Evolutionary conservation across 2,888 invertebrate genomes (phyloP), one percentile per base, ranked within the genome.

Genomic region (Melieria omissa): DNA sequence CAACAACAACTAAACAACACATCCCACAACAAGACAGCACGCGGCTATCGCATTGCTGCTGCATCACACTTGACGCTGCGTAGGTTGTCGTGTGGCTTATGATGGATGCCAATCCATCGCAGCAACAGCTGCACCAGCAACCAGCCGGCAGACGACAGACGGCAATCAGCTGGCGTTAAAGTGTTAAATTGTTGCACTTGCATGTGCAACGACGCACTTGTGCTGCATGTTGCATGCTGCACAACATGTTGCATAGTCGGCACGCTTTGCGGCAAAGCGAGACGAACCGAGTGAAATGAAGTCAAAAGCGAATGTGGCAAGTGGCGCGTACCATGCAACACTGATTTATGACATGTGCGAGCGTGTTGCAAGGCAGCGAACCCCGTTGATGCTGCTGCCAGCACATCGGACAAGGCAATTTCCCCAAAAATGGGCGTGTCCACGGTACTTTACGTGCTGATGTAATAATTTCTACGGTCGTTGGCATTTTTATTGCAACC

Each of bases 101-200:
- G 71, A 73, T 67, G 73, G 73, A 71, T 73, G 65, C 65, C 65
- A 73, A 73, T 73, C 71, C 65, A 71, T 73, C 73, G 57, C 68
- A 70, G 70, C 55, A 71, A 45, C 70, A 63, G 68, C 67, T 71
- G 63, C 72, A 73, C 68, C 65, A 61, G 47, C 44, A 12, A 52
- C 10, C 9, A 7, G 42, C 61, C 6, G 10, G 8, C 42, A 16
- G 9, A 4, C 54, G 41, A 63, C n/a, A 41, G 16, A 60, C 60
- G 54, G 45, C 42, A 61, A 41, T 55, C 42, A 44, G 60, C 14
- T 44, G 52, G 60, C 47, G 49, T 60, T 61, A 60, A 73, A 70
- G 73, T 73, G 73, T 73, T 65, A 73, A 73, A 69, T 62, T 65
- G 72, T 61, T 69, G 72, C 54, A 52, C 60, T 54, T 58, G 52